Conservation (phyloP, 2,888 invertebrate species). For the Drosophila leonis region DNA sequence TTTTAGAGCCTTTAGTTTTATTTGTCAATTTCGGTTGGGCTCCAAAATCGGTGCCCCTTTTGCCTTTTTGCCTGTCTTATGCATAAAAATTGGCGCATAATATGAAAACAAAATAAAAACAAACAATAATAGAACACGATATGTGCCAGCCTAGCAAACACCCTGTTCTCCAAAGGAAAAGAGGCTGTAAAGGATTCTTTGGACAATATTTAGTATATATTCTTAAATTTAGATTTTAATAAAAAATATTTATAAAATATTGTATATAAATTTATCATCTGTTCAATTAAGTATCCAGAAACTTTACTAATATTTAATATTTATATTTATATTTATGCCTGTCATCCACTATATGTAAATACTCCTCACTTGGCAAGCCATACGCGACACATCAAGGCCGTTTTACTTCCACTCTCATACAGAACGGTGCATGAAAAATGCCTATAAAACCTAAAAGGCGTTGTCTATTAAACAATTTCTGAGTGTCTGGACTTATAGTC, state of each 20-base stretch:
- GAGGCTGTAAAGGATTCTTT: background rate
- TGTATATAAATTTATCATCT: too few relatives aligned
- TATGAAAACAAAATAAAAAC: constrained; percentile 47
- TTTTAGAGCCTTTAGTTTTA: constrained; percentile 81
- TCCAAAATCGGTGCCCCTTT: constrained; percentile 44
- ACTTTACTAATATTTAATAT: background rate
- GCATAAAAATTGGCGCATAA: constrained; percentile 76
- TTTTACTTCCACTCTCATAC: constrained; percentile 5
- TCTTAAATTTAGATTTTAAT: background rate
- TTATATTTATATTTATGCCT: background rate
- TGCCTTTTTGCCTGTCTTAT: constrained; percentile 48
- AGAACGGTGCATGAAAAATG: constrained; percentile 53
- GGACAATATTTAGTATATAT: too few relatives aligned
- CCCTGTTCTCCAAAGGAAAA: constrained; percentile 19
- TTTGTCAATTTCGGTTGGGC: constrained; percentile 69
- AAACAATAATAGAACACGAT: constrained; percentile 15
- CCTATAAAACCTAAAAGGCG: constrained; percentile 70
- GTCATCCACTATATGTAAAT: background rate
- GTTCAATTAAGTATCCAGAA: background rate
- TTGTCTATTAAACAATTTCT: constrained; percentile 72
- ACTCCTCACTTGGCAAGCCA: background rate
- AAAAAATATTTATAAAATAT: background rate
- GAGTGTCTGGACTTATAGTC: constrained; percentile 40
- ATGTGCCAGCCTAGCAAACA: background rate
- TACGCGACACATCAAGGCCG: constrained; percentile 41